Evolutionary conservation across 1,140 invertebrate genomes (phyloP).

Genomic region (Scylla paramamosain): DNA sequence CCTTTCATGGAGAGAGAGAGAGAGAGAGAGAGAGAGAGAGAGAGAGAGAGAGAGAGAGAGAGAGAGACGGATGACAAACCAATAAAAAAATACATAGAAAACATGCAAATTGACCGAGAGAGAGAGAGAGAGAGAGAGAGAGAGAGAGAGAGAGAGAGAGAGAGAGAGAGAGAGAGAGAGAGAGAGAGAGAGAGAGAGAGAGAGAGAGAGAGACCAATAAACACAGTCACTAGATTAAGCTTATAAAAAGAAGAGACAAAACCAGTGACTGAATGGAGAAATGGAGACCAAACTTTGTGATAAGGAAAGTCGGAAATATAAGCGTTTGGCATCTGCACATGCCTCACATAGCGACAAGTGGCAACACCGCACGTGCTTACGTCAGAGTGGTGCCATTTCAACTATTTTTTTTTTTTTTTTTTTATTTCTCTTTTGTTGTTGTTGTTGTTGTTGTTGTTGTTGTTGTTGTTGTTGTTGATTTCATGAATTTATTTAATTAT

Average conservation of each 20-base stretch:
- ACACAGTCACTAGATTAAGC: not conserved
- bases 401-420: too few species aligned
- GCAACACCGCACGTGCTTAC: too few species aligned
- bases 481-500: too few species aligned
- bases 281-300: not conserved
- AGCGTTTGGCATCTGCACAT: too few species aligned
- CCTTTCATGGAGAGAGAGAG: not conserved
- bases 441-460: too few species aligned
- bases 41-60: not conserved
- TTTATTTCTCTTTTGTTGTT: too few species aligned
- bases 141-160: not conserved
- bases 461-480: too few species aligned
- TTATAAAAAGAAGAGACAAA: not conserved
- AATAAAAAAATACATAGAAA: too few species aligned
- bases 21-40: not conserved
- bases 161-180: not conserved
- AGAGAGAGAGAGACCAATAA: not conserved
- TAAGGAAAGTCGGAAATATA: not conserved
- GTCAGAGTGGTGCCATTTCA: too few species aligned
- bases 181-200: conserved; percentile 20
- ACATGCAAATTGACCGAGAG: not conserved
- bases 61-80: not conserved
- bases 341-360: too few species aligned
- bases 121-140: not conserved
- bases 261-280: not conserved